Conservation (phyloP, 2,113 vertebrate species). For the Albula glossodonta region DNA sequence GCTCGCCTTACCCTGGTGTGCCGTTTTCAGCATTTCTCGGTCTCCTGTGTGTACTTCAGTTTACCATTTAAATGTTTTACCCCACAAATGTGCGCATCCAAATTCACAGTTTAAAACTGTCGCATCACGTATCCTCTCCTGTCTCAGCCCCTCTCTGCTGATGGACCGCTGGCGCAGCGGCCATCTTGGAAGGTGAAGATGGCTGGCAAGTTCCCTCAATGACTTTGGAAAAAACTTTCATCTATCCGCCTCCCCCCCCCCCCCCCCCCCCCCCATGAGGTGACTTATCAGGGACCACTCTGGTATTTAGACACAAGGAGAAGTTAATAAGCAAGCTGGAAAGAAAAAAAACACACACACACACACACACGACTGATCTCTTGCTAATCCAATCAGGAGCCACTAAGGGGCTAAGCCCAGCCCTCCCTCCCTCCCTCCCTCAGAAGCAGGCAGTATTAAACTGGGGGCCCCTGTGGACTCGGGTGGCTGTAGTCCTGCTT, state of each 20-base stretch:
- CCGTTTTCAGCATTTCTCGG: no score
- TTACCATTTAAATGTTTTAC: no score
- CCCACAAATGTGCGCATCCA: no score
- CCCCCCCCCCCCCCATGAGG: neutral
- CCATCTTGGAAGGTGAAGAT: neutral
- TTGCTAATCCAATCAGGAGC: neutral
- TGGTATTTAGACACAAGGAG: neutral
- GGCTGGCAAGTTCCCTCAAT: neutral
- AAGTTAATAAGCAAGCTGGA: constrained; percentile 21
- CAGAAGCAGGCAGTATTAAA: constrained; percentile 60
- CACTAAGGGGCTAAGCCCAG: constrained; percentile 28
- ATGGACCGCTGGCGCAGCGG: neutral
- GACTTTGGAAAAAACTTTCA: neutral
- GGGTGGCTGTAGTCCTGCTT: constrained; percentile 61
- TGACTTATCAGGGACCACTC: neutral
- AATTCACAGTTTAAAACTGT: no score
- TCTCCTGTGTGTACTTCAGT: no score
- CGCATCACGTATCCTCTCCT: neutral
- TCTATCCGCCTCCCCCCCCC: neutral
- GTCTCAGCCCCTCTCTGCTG: constrained; percentile 16
- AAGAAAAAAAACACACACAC: neutral
- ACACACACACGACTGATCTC: no score
- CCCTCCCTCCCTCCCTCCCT: constrained; percentile 32
- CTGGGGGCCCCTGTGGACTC: constrained; percentile 55
- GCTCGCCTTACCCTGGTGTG: no score